Base-by-base conservation (phyloP, 1,140 invertebrate genomes). In the Chironomus striatipennis region DNA sequence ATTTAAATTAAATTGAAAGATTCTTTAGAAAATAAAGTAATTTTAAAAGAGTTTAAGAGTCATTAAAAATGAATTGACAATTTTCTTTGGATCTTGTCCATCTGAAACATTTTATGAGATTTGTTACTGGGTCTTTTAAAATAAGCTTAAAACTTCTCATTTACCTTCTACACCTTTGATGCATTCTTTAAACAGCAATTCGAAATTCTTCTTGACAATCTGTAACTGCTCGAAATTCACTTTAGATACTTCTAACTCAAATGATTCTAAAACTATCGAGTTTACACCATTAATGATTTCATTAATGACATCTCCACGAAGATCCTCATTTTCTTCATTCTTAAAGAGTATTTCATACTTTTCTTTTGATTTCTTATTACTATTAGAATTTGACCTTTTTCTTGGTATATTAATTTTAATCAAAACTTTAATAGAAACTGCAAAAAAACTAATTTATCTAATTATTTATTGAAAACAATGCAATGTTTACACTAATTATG, bases 301-400 rank as follows among this genome's bases (percentile, higher is more conserved):
- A 70, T 7, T 9, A 4, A 70, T 10, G 5, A 70, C 18, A 70
- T 8, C 20, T 70, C 7, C 65, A 70, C 65, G n/a, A 20, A 70
- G 7, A 8, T 70, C 65, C 2, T 70, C 65, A 70, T 21, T 70
- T 70, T 70, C 65, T 12, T 70, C 65, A 20, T 7, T 20, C 10
- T 70, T 70, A 21, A 70, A 70, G 9, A 70, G 18, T 18, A 70
- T 70, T 20, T 70, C 65, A 70, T 70, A 70, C 18, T 70, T 70
- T 20, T 70, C 65, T 70, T 70, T 70, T 18, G 65, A 18, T 21
- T 70, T 70, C 18, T 70, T 70, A 17, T 17, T 70, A 70, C 47
- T 57, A n/a, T 18, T 18, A 5, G 65, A 70, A 10, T 17, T 17
- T 1, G 65, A 70, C 18, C 65, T 15, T 20, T 70, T 70, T 18